Evolutionary conservation across 2,888 invertebrate species (phyloP).

Genomic region (Platerodrilus igneus): DNA sequence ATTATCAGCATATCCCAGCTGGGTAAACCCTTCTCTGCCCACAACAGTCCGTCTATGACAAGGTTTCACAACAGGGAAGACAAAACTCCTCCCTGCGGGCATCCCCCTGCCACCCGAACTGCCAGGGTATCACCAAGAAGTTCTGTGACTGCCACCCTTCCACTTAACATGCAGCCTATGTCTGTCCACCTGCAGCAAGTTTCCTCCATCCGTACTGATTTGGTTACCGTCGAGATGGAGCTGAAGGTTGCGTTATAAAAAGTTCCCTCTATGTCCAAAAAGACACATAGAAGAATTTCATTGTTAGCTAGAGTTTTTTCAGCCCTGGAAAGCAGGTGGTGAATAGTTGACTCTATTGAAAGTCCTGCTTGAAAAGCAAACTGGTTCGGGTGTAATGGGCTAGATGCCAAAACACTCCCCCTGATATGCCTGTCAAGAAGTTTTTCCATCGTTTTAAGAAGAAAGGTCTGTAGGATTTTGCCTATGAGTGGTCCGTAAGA

Average conservation of each 20-base stretch:
- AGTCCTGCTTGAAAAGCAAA: too few species aligned
- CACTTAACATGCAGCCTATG: conserved; percentile 3
- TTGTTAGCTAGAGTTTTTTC: not conserved
- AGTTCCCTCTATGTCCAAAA: conserved; percentile 1
- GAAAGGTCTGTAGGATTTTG: conserved; percentile 3
- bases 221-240: conserved; percentile 5
- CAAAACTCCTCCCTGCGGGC: too few species aligned
- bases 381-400: too few species aligned
- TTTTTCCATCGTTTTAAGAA: too few species aligned
- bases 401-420: too few species aligned
- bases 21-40: too few species aligned
- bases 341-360: too few species aligned
- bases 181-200: conserved; percentile 6
- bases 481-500: not conserved
- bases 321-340: not conserved
- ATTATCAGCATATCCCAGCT: too few species aligned
- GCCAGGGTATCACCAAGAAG: not conserved
- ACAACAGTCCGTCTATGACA: too few species aligned
- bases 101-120: not conserved
- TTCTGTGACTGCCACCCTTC: not conserved
- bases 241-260: conserved; percentile 4
- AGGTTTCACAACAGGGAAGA: too few species aligned
- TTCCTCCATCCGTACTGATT: not conserved
- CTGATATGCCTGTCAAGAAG: too few species aligned
- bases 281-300: not conserved